Percentiles rank a stretch among this genome's conserved stretches.
These are phyloP conservation scores for Ovibos moschatus DNA, from an alignment of 2,113 vertebrate genomes.

Conservation along the genomic window DNA sequence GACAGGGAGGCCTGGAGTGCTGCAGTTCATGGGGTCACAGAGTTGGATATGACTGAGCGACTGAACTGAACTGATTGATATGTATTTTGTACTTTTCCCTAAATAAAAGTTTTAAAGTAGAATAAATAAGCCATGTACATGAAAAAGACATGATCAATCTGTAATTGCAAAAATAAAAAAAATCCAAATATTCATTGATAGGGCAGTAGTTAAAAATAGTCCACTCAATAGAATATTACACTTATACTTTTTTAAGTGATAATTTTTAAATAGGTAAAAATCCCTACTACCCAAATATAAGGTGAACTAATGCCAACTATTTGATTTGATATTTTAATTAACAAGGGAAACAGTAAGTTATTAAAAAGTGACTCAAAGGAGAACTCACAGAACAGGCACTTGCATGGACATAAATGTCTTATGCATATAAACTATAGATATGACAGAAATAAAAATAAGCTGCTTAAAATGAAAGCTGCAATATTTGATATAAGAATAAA, in stretches of 20 bases:
- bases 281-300: neutral
- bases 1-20: neutral
- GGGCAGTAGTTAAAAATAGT: neutral
- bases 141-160: neutral
- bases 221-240: neutral
- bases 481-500: neutral
- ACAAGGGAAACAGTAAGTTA: neutral
- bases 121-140: neutral
- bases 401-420: neutral
- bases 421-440: neutral
- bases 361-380: neutral
- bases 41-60: rapidly evolving
- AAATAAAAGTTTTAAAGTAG: neutral
- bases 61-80: too few species aligned
- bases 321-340: neutral
- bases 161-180: neutral
- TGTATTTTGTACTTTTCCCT: neutral
- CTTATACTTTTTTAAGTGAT: neutral
- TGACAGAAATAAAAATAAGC: neutral
- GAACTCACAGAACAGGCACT: neutral
- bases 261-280: neutral
- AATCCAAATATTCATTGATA: neutral
- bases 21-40: too few species aligned
- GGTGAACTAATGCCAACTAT: neutral
- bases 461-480: neutral